Base-by-base conservation (phyloP, 2,797 vertebrate species). In the Coregonus ussuriensis region DNA sequence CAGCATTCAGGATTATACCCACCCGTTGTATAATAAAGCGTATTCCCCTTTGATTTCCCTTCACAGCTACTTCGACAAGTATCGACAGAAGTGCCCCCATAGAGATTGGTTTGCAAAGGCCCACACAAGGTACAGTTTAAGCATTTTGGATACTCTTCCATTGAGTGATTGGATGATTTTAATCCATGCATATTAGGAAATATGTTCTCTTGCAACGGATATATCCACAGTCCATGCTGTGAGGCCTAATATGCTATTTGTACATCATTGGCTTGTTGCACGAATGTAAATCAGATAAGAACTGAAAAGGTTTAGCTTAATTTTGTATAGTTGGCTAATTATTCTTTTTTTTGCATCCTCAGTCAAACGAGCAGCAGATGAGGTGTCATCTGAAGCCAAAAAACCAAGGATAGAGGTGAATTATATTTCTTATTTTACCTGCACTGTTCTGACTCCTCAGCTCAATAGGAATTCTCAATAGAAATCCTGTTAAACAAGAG, bases 81-180 rank as follows among this genome's bases (percentile, higher is more conserved):
- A 99, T 99, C 79, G 98, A 99, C 93, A 96, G 98, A 94, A 99
- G 98, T 87, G 98, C 98, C 2, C 98, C 98, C 0, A 95, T 99
- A 88, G 98, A 99, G 94, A 99, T 99, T 85, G 98, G 98, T 72
- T 95, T 99, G 85, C 98, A 99, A 79, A 91, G 97, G 76, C 96
- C 97, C 59, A 97, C 98, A 35, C 98, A 99, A 96, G 97, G 98
- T 98, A 93, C 74, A 80, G 68, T 75, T 33, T 7, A 35, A 68
- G 16, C 14, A 15, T 68, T 68, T n/a, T 14, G 6, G 35, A 70
- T n/a, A 21, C 31, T 9, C 35, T 11, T 4, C 31, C 3, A 35
- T 41, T 37, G 31, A 18, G 9, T 70, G 35, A 41, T 4, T 18
- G 68, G 6, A 21, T 29, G 6, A 66, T 35, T 21, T 41, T 9